Evolutionary conservation across 2,113 vertebrate genomes (phyloP).

Genomic region (Sterna hirundo): DNA sequence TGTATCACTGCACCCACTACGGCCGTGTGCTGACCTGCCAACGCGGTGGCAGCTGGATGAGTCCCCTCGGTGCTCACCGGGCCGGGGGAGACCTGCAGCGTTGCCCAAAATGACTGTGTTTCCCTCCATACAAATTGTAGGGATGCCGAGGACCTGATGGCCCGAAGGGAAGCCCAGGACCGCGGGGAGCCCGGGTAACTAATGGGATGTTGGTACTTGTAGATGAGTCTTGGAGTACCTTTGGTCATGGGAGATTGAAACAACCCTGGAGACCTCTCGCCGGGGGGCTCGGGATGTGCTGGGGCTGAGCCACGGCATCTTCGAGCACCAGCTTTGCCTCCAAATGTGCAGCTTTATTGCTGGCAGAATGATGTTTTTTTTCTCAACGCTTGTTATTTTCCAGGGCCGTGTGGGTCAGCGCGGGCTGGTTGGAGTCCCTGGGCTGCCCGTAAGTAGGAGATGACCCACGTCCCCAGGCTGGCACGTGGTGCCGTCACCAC

Average conservation of each 20-base stretch:
- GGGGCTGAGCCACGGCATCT: not conserved
- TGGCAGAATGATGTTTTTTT: not conserved
- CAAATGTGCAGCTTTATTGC: not conserved
- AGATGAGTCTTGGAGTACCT: not conserved
- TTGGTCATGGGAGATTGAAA: not conserved
- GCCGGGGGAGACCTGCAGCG: accelerated
- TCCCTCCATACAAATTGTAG: constrained; percentile 62
- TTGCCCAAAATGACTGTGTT: not conserved
- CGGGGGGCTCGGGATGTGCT: not conserved
- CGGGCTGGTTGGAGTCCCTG: constrained; percentile 80
- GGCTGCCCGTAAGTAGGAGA: constrained; percentile 75
- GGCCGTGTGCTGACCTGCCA: accelerated
- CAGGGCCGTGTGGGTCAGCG: constrained; percentile 83
- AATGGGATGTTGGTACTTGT: accelerated
- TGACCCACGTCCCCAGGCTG: not conserved
- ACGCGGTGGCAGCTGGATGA: accelerated
- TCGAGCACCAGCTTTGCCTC: not conserved
- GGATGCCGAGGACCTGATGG: constrained; percentile 82
- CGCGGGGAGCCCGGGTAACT: constrained; percentile 81
- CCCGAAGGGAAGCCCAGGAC: constrained; percentile 73
- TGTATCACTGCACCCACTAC: accelerated
- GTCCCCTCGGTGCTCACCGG: accelerated
- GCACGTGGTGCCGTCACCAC: accelerated
- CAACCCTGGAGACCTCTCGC: not conserved
- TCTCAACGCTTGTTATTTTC: not conserved